A percentile compares a stretch with the other conserved stretches of the same genome.
Conservation (phyloP, 2,888 invertebrate genomes). For the Furcula furcula region DNA sequence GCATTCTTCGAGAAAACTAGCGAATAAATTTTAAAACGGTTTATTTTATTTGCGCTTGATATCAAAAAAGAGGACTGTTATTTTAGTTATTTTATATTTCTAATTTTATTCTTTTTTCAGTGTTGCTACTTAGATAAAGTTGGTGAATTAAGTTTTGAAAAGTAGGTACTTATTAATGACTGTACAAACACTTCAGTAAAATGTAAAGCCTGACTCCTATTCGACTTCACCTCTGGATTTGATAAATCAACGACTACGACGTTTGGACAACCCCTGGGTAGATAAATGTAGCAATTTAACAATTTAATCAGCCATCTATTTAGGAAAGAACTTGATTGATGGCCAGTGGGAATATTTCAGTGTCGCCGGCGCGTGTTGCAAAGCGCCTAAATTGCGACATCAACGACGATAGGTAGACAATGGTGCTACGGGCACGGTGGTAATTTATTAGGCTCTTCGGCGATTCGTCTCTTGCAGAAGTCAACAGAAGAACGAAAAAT, state of each 20-base stretch:
- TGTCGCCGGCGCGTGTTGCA: constrained; percentile 45
- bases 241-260: constrained; percentile 21
- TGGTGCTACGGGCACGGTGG: constrained; percentile 44
- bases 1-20: too few relatives aligned
- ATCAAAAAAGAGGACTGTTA: too few relatives aligned
- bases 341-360: constrained; percentile 57
- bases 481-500: constrained; percentile 25
- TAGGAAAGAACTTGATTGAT: constrained; percentile 64
- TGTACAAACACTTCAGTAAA: neutral
- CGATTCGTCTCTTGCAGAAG: constrained; percentile 35
- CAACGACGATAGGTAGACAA: constrained; percentile 59
- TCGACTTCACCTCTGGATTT: constrained; percentile 9
- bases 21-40: too few relatives aligned
- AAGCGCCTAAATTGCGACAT: constrained; percentile 57
- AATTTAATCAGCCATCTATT: constrained; percentile 68
- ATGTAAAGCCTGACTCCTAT: neutral
- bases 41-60: too few relatives aligned
- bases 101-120: too few relatives aligned
- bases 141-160: too few relatives aligned
- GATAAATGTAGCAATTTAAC: constrained; percentile 52
- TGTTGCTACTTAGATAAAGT: too few relatives aligned
- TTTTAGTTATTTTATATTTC: too few relatives aligned
- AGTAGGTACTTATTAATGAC: too few relatives aligned
- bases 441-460: constrained; percentile 53
- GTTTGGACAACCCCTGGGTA: constrained; percentile 16